Evolutionary conservation across 2,888 invertebrate genomes (phyloP).

Genomic region (Mesorhabditis spiculigera): DNA sequence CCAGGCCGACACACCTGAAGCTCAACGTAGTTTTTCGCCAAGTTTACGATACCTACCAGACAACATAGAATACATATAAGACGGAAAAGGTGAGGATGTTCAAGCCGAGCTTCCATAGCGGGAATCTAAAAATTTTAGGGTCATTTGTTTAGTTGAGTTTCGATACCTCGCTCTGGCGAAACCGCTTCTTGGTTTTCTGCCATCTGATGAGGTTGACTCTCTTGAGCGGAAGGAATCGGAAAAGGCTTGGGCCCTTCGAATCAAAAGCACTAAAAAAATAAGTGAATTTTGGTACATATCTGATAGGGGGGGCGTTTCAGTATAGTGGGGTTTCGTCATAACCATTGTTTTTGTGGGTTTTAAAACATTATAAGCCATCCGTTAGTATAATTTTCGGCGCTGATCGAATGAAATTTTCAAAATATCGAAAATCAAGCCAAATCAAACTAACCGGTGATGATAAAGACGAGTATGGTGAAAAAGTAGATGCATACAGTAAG

Average conservation of each 20-base stretch:
- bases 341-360: too few relatives aligned
- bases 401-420: not conserved
- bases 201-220: slow-evolving; percentile 7
- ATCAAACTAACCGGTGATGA: slow-evolving; percentile 32
- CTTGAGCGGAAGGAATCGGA: slow-evolving; percentile 36
- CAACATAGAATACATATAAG: slow-evolving; percentile 48
- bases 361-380: too few relatives aligned
- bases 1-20: slow-evolving; percentile 41
- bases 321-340: too few relatives aligned
- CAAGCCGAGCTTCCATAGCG: slow-evolving; percentile 52
- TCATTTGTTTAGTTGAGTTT: too few relatives aligned
- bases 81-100: slow-evolving; percentile 53
- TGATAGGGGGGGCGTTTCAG: too few relatives aligned
- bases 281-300: too few relatives aligned
- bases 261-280: slow-evolving; percentile 28
- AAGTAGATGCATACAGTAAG: slow-evolving; percentile 37
- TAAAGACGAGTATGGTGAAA: slow-evolving; percentile 45
- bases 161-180: too few relatives aligned
- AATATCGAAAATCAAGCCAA: too few relatives aligned
- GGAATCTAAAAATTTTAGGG: slow-evolving; percentile 34
- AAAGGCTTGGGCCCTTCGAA: slow-evolving; percentile 38
- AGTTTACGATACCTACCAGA: slow-evolving; percentile 36
- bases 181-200: too few relatives aligned
- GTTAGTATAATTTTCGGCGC: not conserved
- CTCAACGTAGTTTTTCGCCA: not conserved